A percentile compares a stretch with the other conserved stretches of the same genome.
Conservation (phyloP, 2,797 vertebrate species). For the Chromobotia macracanthus region DNA sequence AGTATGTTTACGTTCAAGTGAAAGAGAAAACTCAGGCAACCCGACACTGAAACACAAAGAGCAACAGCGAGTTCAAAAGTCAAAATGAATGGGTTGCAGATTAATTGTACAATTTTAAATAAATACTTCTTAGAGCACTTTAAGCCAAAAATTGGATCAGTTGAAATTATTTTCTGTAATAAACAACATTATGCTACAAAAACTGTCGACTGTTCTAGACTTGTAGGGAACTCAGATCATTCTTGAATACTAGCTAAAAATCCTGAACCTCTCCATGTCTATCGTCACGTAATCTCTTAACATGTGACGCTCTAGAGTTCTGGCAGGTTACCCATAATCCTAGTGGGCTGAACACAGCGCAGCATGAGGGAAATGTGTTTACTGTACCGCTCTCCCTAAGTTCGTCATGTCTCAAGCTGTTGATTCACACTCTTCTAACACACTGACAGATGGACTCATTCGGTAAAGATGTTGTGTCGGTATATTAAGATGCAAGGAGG, state of each 20-base stretch:
- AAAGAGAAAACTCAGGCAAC: too few species aligned
- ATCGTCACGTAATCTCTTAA: constrained; percentile 1
- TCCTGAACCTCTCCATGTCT: not conserved
- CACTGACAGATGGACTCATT: not conserved
- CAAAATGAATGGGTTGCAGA: too few species aligned
- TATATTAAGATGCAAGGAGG: not conserved
- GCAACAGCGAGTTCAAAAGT: too few species aligned
- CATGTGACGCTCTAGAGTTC: not conserved
- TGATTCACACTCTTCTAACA: constrained; percentile 19
- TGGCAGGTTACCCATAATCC: constrained; percentile 37
- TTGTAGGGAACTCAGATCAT: not conserved
- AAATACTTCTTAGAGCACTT: too few species aligned
- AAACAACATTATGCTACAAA: too few species aligned
- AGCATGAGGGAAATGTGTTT: constrained; percentile 34
- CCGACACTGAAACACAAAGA: too few species aligned
- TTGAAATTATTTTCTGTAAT: too few species aligned
- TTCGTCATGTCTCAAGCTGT: too few species aligned
- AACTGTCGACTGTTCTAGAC: not conserved
- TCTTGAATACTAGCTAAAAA: not conserved
- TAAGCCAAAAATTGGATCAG: not conserved
- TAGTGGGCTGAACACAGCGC: constrained; percentile 16
- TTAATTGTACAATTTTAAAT: too few species aligned
- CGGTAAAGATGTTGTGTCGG: constrained; percentile 29
- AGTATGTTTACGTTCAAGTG: too few species aligned
- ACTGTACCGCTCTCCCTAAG: too few species aligned